Conservation (phyloP, 2,113 vertebrate species). For the Ictalurus furcatus region DNA sequence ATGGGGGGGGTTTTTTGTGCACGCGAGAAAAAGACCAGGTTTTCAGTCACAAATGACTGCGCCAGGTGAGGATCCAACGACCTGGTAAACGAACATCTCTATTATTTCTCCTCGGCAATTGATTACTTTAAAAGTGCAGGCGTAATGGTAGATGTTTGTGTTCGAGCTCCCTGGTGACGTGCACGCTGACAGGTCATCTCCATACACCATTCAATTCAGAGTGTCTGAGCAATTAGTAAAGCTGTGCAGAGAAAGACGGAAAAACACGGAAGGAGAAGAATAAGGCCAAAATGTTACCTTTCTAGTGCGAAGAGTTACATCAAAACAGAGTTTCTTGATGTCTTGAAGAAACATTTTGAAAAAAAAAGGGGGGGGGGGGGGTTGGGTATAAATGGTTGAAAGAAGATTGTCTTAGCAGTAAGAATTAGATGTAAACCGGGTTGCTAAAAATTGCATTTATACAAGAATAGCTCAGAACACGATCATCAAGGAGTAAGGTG, state of each 20-base stretch:
- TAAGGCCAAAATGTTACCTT: background rate
- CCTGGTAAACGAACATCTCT: conserved; percentile 8
- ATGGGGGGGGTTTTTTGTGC: background rate
- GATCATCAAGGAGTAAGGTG: background rate
- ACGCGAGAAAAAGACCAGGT: conserved; percentile 10
- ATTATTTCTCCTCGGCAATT: background rate
- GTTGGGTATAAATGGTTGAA: background rate
- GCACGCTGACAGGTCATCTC: conserved; percentile 68
- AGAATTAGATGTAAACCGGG: background rate
- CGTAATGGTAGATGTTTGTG: conserved; percentile 61
- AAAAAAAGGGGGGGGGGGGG: background rate
- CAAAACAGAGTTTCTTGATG: background rate
- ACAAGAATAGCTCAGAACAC: background rate
- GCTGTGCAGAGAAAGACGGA: conserved; percentile 43
- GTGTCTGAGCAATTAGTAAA: conserved; percentile 61
- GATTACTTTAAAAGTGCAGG: conserved; percentile 17
- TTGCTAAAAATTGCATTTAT: background rate
- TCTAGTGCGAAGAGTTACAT: background rate
- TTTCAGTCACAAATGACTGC: conserved; percentile 20
- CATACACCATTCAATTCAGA: conserved; percentile 67
- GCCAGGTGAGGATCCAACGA: background rate
- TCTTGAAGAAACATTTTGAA: background rate
- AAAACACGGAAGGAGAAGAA: background rate
- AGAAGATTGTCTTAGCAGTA: background rate
- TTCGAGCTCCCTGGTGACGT: conserved; percentile 64